A percentile compares a stretch with the other conserved stretches of the same genome.
These are phyloP conservation scores for Oscheius sp. DNA, from an alignment of 2,888 invertebrate species.

Conservation along the genomic window DNA sequence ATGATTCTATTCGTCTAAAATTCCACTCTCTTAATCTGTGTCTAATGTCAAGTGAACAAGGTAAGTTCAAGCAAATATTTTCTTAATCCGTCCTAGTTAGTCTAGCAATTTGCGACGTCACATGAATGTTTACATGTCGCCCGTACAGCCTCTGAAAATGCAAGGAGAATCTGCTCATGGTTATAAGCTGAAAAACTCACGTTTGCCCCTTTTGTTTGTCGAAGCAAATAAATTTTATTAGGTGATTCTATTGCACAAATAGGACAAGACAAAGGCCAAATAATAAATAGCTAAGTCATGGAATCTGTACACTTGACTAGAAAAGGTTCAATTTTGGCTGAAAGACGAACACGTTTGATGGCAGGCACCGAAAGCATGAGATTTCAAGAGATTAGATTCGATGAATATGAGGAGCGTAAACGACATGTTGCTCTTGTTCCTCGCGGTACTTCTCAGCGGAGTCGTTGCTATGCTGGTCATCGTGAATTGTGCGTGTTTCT, in stretches of 20 bases:
- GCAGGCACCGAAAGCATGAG: background rate
- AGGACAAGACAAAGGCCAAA: background rate
- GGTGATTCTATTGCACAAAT: slow-evolving; percentile 16
- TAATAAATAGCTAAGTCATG: slow-evolving; percentile 13
- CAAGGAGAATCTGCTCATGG: too few relatives aligned
- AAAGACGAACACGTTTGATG: slow-evolving; percentile 14
- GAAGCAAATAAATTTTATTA: too few relatives aligned
- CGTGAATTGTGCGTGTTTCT: slow-evolving; percentile 36
- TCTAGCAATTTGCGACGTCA: too few relatives aligned
- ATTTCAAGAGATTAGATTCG: background rate
- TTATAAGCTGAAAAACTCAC: too few relatives aligned
- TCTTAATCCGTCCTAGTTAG: too few relatives aligned
- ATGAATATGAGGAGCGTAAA: slow-evolving; percentile 46
- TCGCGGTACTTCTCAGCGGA: slow-evolving; percentile 42
- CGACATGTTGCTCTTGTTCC: slow-evolving; percentile 45
- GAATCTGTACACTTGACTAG: slow-evolving; percentile 18
- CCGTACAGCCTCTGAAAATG: too few relatives aligned
- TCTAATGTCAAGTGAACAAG: too few relatives aligned
- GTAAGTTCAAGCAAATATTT: too few relatives aligned
- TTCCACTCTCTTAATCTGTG: too few relatives aligned
- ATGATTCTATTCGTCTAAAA: too few relatives aligned
- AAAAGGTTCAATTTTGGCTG: slow-evolving; percentile 1
- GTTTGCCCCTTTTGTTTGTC: too few relatives aligned
- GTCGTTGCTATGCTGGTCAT: slow-evolving; percentile 32
- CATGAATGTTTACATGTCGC: too few relatives aligned